These are phyloP conservation scores for Brachyptera risi DNA, from an alignment of 2,888 invertebrate species.

Conservation along the genomic window DNA sequence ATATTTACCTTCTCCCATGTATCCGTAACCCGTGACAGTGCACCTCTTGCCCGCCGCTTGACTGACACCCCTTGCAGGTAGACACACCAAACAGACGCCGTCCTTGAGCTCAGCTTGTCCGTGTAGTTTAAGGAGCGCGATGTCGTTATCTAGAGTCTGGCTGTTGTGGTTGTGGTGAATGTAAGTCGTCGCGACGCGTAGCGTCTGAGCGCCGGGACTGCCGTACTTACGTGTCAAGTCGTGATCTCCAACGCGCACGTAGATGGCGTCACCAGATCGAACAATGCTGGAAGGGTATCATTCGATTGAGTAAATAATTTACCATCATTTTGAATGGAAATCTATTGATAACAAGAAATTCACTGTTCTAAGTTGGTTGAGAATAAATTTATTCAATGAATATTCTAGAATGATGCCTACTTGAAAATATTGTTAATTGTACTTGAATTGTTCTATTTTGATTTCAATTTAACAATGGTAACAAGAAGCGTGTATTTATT, in stretches of 20 bases:
- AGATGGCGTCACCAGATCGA: slow-evolving; percentile 89
- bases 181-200: slow-evolving; percentile 87
- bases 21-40: slow-evolving; percentile 91
- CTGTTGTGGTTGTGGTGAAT: slow-evolving; percentile 95
- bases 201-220: slow-evolving; percentile 85
- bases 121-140: slow-evolving; percentile 83
- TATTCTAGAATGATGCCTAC: no score
- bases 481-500: no score
- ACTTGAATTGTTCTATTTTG: no score
- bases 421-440: no score
- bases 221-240: slow-evolving; percentile 87
- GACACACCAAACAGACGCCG: slow-evolving; percentile 79
- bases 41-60: slow-evolving; percentile 88
- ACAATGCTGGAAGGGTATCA: slow-evolving; percentile 68
- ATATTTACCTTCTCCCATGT: slow-evolving; percentile 83
- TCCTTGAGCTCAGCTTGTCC: slow-evolving; percentile 85
- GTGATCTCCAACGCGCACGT: slow-evolving; percentile 89
- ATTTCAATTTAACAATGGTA: no score
- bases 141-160: slow-evolving; percentile 90
- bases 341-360: no score
- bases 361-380: no score
- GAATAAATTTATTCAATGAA: no score
- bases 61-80: slow-evolving; percentile 83
- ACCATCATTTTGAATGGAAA: no score
- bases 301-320: no score